Evolutionary conservation across 2,797 vertebrate species (phyloP).

Genomic region (Mormyrops attenuatus): DNA sequence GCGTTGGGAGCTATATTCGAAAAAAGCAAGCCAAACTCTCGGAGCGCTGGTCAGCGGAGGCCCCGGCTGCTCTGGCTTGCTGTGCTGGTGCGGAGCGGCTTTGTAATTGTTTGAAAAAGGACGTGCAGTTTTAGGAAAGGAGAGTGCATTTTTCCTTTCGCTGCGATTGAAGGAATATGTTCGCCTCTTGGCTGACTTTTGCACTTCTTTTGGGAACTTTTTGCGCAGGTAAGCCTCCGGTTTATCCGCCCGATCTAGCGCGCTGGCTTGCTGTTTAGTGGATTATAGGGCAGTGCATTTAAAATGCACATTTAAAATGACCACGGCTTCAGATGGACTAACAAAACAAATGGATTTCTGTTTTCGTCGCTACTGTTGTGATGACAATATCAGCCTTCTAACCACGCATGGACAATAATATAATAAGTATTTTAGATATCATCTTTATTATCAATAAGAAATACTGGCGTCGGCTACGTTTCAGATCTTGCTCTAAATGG

Average conservation of each 20-base stretch:
- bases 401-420: background rate
- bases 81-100: constrained; percentile 37
- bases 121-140: constrained; percentile 31
- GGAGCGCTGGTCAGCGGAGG: constrained; percentile 43
- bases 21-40: constrained; percentile 31
- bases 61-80: constrained; percentile 35
- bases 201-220: constrained; percentile 93
- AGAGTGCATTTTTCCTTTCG: constrained; percentile 44
- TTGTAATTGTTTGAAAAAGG: constrained; percentile 61
- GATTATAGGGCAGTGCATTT: background rate
- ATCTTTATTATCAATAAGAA: background rate
- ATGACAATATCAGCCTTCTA: background rate
- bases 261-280: background rate
- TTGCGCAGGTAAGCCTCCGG: constrained; percentile 76
- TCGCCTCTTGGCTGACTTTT: constrained; percentile 87
- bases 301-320: constrained; percentile 11
- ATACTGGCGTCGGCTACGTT: background rate
- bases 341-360: background rate
- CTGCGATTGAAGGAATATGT: constrained; percentile 77
- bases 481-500: background rate
- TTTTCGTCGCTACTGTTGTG: background rate
- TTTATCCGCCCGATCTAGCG: background rate
- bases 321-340: background rate
- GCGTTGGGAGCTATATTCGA: constrained; percentile 25
- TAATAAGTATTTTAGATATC: background rate